These are phyloP conservation scores for Eristalinus sepulchralis DNA, from an alignment of 2,888 invertebrate species.

Conservation along the genomic window DNA sequence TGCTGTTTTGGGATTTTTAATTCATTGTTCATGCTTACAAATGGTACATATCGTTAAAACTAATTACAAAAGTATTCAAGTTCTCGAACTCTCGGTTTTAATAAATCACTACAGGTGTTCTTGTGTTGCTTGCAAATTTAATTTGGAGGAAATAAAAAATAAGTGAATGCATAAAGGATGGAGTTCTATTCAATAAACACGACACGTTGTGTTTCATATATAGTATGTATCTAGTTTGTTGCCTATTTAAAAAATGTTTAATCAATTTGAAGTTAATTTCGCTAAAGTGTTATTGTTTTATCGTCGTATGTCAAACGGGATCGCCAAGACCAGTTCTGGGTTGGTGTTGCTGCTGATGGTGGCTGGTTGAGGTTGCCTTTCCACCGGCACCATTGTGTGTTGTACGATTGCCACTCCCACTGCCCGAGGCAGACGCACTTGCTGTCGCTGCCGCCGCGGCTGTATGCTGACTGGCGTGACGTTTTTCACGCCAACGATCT, in stretches of 20 bases:
- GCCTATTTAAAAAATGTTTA: slow-evolving; percentile 37
- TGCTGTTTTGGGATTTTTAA: slow-evolving; percentile 30
- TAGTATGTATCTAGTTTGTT: not conserved
- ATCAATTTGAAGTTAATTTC: slow-evolving; percentile 60
- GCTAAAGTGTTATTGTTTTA: slow-evolving; percentile 72
- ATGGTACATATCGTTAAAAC: slow-evolving; percentile 33
- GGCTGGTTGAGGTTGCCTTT: slow-evolving; percentile 46
- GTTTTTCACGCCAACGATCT: slow-evolving; percentile 79
- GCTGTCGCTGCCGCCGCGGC: slow-evolving; percentile 41
- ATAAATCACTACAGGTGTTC: slow-evolving; percentile 16
- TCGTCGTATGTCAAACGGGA: slow-evolving; percentile 75
- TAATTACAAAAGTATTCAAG: slow-evolving; percentile 62
- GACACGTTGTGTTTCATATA: slow-evolving; percentile 23
- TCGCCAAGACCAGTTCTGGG: slow-evolving; percentile 69
- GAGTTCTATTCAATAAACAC: slow-evolving; percentile 42
- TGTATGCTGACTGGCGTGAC: slow-evolving; percentile 54
- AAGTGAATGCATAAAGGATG: slow-evolving; percentile 20
- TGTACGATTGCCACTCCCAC: slow-evolving; percentile 39
- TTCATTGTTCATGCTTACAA: slow-evolving; percentile 39
- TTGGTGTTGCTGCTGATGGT: slow-evolving; percentile 53
- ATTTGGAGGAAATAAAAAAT: slow-evolving; percentile 20
- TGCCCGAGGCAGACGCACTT: slow-evolving; percentile 33
- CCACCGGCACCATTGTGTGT: slow-evolving; percentile 36
- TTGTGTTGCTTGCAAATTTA: slow-evolving; percentile 9
- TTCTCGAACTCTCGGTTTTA: slow-evolving; percentile 49